These are phyloP conservation scores for Latrodectus elegans DNA, from an alignment of 2,888 invertebrate genomes.

Conservation along the genomic window DNA sequence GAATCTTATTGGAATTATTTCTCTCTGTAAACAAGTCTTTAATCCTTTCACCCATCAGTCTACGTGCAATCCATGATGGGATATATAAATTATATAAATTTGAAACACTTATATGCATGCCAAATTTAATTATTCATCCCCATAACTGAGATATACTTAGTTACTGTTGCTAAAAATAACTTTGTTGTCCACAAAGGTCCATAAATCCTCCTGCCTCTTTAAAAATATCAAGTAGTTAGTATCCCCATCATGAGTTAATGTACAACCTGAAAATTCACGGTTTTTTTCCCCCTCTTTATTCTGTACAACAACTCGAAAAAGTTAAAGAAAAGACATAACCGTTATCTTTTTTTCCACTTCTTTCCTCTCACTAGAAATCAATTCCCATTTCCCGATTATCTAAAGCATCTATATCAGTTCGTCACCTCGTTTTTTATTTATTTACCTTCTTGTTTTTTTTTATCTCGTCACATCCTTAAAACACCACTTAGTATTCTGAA, in stretches of 20 bases:
- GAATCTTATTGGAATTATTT: no score
- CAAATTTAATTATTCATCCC: no score
- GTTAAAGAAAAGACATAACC: background rate
- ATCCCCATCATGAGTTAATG: background rate
- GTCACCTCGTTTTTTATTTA: conserved; percentile 35
- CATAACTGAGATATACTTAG: no score
- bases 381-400: conserved; percentile 38
- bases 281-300: background rate
- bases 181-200: no score
- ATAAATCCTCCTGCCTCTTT: no score
- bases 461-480: conserved; percentile 49
- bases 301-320: background rate
- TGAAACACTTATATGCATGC: no score
- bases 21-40: no score
- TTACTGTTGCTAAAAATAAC: no score
- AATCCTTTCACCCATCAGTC: no score
- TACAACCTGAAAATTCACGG: background rate
- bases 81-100: no score
- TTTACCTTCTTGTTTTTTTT: conserved; percentile 33
- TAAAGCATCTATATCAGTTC: conserved; percentile 16
- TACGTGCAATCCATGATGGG: no score
- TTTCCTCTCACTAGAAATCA: conserved; percentile 41
- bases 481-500: conserved; percentile 56
- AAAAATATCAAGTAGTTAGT: no score
- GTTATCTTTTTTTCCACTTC: background rate